phyloP scores from a whole-genome alignment of 1,140 invertebrate genomes.

The Oedothorax gibbosus region DNA sequence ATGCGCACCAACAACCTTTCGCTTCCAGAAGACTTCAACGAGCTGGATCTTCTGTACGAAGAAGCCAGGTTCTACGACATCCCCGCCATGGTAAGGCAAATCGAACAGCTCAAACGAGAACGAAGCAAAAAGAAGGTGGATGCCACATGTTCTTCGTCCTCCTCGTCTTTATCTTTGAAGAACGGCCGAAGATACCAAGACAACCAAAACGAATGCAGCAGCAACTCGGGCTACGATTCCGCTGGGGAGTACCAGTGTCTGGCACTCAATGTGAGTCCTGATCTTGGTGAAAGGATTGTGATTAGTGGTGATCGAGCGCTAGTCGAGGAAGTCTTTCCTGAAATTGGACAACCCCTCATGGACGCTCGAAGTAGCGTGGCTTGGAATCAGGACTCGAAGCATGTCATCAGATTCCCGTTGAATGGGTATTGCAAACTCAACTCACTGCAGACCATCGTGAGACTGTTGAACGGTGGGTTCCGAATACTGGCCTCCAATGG shows the following conservation, averaged over 20 bases:
- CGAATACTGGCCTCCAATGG: conserved; percentile 85
- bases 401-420: conserved; percentile 89
- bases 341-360: conserved; percentile 85
- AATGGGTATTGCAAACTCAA: conserved; percentile 94
- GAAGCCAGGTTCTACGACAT: conserved; percentile 95
- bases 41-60: conserved; percentile 90
- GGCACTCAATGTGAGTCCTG: conserved; percentile 87
- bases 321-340: conserved; percentile 80
- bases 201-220: conserved; percentile 43
- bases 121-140: conserved; percentile 64
- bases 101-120: conserved; percentile 82
- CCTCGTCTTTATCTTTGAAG: conserved; percentile 15
- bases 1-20: conserved; percentile 89
- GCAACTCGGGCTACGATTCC: conserved; percentile 37
- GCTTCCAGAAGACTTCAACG: conserved; percentile 87
- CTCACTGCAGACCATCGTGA: conserved; percentile 88
- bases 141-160: conserved; percentile 22
- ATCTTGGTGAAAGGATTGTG: conserved; percentile 77
- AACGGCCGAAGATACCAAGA: conserved; percentile 57
- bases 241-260: conserved; percentile 80
- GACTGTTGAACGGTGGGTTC: conserved; percentile 87
- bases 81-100: conserved; percentile 73
- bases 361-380: conserved; percentile 83
- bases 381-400: conserved; percentile 85
- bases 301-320: conserved; percentile 69